These are phyloP conservation scores for Spea bombifrons DNA, from an alignment of 2,113 vertebrate genomes.

Conservation along the genomic window DNA sequence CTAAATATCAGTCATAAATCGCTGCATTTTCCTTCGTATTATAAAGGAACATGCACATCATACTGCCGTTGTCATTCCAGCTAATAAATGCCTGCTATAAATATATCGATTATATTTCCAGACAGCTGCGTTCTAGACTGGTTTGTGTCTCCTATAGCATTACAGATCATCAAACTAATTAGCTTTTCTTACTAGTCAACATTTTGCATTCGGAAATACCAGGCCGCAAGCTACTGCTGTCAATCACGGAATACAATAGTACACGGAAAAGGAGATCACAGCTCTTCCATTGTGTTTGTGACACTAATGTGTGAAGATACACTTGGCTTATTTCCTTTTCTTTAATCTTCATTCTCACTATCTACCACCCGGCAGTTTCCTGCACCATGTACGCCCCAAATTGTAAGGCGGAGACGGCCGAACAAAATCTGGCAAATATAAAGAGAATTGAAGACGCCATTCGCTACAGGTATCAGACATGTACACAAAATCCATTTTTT, in stretches of 20 bases:
- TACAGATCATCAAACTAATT: neutral
- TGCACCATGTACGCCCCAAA: no score
- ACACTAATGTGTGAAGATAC: neutral
- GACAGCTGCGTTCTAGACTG: neutral
- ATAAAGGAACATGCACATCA: neutral
- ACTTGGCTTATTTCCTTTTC: neutral
- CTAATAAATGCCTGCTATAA: neutral
- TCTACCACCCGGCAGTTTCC: no score
- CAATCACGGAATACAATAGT: neutral
- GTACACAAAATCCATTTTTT: no score
- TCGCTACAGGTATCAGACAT: no score
- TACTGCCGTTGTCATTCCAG: neutral
- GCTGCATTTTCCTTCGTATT: neutral
- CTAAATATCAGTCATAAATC: no score
- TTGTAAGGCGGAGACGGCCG: no score
- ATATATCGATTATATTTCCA: neutral
- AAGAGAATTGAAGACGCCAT: no score
- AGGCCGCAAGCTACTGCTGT: neutral
- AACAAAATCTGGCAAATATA: no score
- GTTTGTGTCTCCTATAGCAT: neutral
- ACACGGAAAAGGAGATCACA: neutral
- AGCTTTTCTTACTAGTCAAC: neutral
- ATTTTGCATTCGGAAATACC: neutral
- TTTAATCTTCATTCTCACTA: no score
- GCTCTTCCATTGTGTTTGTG: neutral